Evolutionary conservation across 2,113 vertebrate genomes (phyloP), one percentile per base, ranked within the genome.

Genomic region (Chauna torquata): DNA sequence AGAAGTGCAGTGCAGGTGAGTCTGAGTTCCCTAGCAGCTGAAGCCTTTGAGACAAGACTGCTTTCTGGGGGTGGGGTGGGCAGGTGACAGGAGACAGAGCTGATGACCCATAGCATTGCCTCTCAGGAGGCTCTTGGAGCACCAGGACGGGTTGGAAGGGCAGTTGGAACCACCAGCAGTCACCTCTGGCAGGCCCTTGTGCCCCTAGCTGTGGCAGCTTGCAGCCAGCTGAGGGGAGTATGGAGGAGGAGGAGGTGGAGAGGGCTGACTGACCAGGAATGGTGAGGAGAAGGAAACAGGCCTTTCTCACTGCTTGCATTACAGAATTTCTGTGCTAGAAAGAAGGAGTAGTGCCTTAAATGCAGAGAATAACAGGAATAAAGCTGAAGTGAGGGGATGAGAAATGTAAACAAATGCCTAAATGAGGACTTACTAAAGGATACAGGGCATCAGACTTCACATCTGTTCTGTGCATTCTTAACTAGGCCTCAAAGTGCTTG

Each of bases 161-260:
- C 27, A 55, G 71, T 82, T 92, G 57, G 68, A 91, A 58, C 70
- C 57, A 58, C 82, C 11, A 93, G 66, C 23, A 25, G 96, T 58
- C 45, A 3, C 11, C 34, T 85, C 3, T 4, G n/a, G 15, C 36
- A 55, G 32, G 54, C 25, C 2, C 2, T 3, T 20, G 40, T 64
- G 24, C 11, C 58, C 61, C 49, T 23, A 77, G 57, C 44, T 5
- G 8, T 61, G 45, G 85, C 34, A 58, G 58, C 75, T 92, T 23
- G 4, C 70, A 92, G 34, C 32, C 30, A 42, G 47, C 59, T 38
- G 38, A 50, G 88, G 66, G 87, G 90, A 70, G 71, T 1, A 1
- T 2, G 2, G 57, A 16, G 1, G 3, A 55, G 1, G 3, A 55
- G 36, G 14, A 0, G 1, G 54, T 9, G 3, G 12, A 75, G 74